Percentiles rank a stretch among this genome's conserved stretches.
Conservation (phyloP, 2,113 vertebrate species). For the Tupaia tana region DNA sequence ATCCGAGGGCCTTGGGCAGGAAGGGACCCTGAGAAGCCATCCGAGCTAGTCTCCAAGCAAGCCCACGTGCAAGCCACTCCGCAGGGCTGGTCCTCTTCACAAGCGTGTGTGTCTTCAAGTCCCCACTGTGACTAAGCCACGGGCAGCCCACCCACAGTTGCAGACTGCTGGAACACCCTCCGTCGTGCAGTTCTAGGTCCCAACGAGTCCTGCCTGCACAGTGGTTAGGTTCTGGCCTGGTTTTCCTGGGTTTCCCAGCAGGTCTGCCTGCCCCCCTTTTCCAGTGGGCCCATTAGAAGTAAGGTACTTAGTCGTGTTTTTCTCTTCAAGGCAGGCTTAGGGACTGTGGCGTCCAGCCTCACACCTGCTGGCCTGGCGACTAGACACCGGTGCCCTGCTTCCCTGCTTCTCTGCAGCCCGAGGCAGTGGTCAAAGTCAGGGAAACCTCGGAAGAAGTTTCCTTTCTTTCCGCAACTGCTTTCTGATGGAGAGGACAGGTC, state of each 20-base stretch:
- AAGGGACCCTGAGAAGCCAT: not conserved
- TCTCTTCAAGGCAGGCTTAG: not conserved
- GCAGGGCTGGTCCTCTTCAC: not conserved
- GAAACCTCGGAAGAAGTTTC: not conserved
- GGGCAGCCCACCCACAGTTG: not conserved
- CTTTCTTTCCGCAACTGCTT: not conserved
- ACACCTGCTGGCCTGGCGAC: not conserved
- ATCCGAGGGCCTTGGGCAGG: not conserved
- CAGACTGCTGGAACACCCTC: not conserved
- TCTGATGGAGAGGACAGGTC: not conserved
- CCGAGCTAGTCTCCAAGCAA: not conserved
- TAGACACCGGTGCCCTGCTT: not conserved
- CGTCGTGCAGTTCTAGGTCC: fast-evolving
- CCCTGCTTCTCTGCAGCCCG: not conserved
- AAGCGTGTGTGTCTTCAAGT: too few species aligned
- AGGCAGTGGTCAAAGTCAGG: not conserved
- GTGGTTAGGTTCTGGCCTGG: not conserved
- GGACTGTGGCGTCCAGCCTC: not conserved
- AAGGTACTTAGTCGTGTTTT: not conserved
- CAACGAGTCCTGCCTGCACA: not conserved
- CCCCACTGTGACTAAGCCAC: not conserved
- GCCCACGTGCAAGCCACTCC: not conserved
- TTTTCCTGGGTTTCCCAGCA: not conserved
- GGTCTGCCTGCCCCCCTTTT: not conserved
- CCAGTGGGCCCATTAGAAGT: not conserved